Evolutionary conservation across 2,888 invertebrate species (phyloP).

Genomic region (Pseudococcus jackbeardsleyi): DNA sequence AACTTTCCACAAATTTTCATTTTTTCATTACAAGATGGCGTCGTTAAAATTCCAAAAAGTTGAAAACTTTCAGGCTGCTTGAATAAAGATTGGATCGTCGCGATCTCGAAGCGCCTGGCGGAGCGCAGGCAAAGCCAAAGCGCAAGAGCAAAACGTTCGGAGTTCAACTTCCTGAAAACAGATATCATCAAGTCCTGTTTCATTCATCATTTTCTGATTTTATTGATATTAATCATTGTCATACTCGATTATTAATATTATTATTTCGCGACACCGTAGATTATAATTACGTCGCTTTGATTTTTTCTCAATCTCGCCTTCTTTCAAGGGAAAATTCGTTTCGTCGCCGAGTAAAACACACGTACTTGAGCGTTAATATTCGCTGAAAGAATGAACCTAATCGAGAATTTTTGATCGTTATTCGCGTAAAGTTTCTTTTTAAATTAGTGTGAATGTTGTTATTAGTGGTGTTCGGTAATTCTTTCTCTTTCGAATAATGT

Average conservation of each 20-base stretch:
- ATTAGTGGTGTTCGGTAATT: constrained; percentile 6
- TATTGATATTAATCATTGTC: constrained; percentile 17
- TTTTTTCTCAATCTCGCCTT: not conserved
- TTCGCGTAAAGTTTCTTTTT: not conserved
- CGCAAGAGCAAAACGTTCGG: not conserved
- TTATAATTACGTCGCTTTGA: not conserved
- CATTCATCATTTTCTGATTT: constrained; percentile 7
- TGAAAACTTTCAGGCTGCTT: not conserved
- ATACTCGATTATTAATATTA: not conserved
- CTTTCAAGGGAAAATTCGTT: not conserved
- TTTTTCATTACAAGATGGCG: too few species aligned
- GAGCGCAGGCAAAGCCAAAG: not conserved
- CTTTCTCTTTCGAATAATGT: constrained; percentile 1
- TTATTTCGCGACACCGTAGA: not conserved
- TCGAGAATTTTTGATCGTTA: not conserved
- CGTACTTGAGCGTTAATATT: not conserved
- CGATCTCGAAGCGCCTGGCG: not conserved
- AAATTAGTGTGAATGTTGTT: not conserved
- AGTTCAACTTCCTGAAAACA: not conserved
- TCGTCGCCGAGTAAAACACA: not conserved
- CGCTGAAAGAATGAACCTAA: not conserved
- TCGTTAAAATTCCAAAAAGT: too few species aligned
- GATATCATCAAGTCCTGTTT: not conserved
- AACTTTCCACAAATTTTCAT: too few species aligned
- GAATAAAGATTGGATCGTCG: not conserved